A percentile compares a stretch with the other conserved stretches of the same genome.
Conservation (phyloP, 2,113 vertebrate species). For the Otus sunia region DNA sequence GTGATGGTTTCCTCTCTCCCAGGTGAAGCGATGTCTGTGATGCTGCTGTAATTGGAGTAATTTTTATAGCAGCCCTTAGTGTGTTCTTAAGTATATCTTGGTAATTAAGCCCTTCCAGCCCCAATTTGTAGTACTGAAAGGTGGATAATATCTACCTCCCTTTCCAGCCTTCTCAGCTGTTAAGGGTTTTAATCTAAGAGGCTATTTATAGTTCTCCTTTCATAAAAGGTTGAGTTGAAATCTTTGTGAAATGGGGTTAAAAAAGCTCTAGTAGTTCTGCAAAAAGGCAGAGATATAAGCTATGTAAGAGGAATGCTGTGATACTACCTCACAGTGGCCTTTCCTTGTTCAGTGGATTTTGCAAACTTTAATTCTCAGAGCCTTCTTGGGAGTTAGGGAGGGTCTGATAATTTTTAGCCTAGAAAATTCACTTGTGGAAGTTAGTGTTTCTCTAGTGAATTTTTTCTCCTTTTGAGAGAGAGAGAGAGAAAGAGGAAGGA, state of each 20-base stretch:
- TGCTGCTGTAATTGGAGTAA: constrained; percentile 40
- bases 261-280: constrained; percentile 36
- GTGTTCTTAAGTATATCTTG: constrained; percentile 51
- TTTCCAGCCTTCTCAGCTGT: constrained; percentile 35
- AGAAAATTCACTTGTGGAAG: background rate
- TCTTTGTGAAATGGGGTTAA: constrained; percentile 57
- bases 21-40: background rate
- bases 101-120: constrained; percentile 56
- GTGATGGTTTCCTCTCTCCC: constrained; percentile 3
- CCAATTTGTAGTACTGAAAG: constrained; percentile 50
- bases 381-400: background rate
- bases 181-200: constrained; percentile 58
- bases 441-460: background rate
- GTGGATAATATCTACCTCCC: constrained; percentile 44
- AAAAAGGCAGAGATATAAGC: background rate
- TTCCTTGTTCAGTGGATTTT: background rate
- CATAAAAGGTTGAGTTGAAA: constrained; percentile 61
- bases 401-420: background rate
- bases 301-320: constrained; percentile 12
- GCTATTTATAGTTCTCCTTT: constrained; percentile 58
- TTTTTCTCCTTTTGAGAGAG: background rate
- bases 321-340: background rate
- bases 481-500: too few relatives aligned
- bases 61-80: constrained; percentile 33
- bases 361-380: background rate